Base-by-base conservation (phyloP, 2,888 invertebrate species). In the Hypena proboscidalis region DNA sequence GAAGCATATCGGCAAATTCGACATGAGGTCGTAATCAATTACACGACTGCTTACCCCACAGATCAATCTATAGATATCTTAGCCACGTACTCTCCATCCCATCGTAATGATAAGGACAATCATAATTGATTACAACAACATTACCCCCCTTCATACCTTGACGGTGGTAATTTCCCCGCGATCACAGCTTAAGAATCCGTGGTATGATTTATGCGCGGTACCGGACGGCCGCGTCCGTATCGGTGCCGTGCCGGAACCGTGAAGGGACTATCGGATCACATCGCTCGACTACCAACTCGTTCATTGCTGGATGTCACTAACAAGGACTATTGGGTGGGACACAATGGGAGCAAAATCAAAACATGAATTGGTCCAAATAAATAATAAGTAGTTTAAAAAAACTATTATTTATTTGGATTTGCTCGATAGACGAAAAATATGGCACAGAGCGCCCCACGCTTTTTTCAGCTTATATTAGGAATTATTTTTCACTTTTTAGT, bases 281-380 rank as follows among this genome's bases (percentile, higher is more conserved):
- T 85, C 83, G 74, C 85, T 84, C 85, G 84, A 81, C 78, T 78
- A 69, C 64, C 67, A 77, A 77, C 83, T 84, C 85, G 83, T 84
- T 85, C 83, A 85, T 85, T 85, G 78, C 73, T 74, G 68, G 69
- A 73, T 80, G 80, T 81, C 81, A 77, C 74, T 76, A 70, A 69
- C 70, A 70, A 67, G 67, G 67, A 52, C 68, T 63, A 63, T 54
- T 44, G 35, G 30, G 46, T 39, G 38, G 1, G 62, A 35, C 34
- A 58, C 68, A 79, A 17, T 53, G 48, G 31, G 77, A 49, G 53
- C 22, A 22, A 14, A 22, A 14, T 2, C 7, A 2, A 8, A 19
- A 33, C 14, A 17, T 6, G 10, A 23, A 23, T 8, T 22, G 4
- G 9, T 8, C 3, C 10, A 11, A 5, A 2, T 19, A 1, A 11